phyloP scores from a whole-genome alignment of 2,113 vertebrate genomes.

The Bos javanicus region DNA sequence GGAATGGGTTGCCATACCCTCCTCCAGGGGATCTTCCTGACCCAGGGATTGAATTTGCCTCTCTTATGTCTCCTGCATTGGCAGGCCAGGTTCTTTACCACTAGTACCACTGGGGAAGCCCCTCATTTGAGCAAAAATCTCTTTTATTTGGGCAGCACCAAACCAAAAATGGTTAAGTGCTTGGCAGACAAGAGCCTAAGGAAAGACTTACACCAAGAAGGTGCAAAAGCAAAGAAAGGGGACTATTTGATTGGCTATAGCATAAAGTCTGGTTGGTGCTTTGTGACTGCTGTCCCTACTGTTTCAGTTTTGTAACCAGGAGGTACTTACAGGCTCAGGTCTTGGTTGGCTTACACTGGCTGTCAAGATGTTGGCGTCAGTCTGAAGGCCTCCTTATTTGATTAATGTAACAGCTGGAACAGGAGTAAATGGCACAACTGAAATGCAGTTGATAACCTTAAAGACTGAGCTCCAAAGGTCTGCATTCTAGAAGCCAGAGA shows the following conservation, averaged over 20 bases:
- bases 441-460: neutral
- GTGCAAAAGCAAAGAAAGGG: neutral
- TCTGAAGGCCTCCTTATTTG: neutral
- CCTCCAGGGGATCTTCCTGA: neutral
- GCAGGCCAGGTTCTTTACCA: neutral
- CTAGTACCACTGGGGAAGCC: neutral
- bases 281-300: neutral
- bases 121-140: neutral
- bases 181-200: neutral
- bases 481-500: neutral
- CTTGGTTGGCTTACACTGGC: neutral
- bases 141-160: neutral
- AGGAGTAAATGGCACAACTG: neutral
- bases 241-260: neutral
- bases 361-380: neutral
- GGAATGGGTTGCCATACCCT: neutral
- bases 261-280: neutral
- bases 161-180: neutral
- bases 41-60: neutral
- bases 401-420: neutral
- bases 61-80: neutral
- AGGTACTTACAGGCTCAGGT: neutral
- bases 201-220: neutral
- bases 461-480: neutral
- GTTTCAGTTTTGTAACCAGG: neutral